Base-by-base conservation (phyloP, 2,888 invertebrate species). In the Baccha elongata region DNA sequence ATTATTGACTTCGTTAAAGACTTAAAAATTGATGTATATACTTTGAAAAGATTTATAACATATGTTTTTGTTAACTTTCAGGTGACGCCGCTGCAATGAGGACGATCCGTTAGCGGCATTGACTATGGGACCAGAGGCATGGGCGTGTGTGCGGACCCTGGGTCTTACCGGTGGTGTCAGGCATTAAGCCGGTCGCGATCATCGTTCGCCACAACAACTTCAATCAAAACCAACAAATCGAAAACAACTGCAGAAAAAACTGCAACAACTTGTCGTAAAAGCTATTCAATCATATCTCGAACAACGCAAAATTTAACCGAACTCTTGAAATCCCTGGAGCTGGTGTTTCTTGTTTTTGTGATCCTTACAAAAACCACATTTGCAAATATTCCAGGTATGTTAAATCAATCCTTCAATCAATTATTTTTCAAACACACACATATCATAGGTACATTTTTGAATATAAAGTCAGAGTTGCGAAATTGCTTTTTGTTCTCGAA, bases 111-210 rank as follows among this genome's bases (percentile, higher is more conserved):
- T 93, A 94, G 94, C 93, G 93, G 92, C 93, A 92, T 92, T 92
- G 93, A 93, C 93, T 93, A 96, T 96, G 95, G 95, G 94, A 95
- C 94, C 94, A 95, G 94, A 95, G 95, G 95, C 94, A 96, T 96
- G 95, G 95, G 95, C 94, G 94, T 95, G 95, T 94, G 95, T 94
- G 94, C 94, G 94, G 94, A 95, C 95, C 95, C 94, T 93, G 92
- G 93, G 93, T 93, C 93, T 93, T 92, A 92, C 92, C 91, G 92
- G 92, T 92, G 92, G 92, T 92, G 92, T 92, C 92, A 92, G 92
- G 91, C 91, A 91, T 91, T 92, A 89, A 91, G 88, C 92, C 93
- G 93, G 93, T 93, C 93, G 93, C 93, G 89, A 89, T 90, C 90
- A 88, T 90, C 90, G 89, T 88, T 89, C 89, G 91, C 90, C 89